Evolutionary conservation across 1,140 invertebrate genomes (phyloP), one percentile per base, ranked within the genome.

Genomic region (Leptoteleia sp.): DNA sequence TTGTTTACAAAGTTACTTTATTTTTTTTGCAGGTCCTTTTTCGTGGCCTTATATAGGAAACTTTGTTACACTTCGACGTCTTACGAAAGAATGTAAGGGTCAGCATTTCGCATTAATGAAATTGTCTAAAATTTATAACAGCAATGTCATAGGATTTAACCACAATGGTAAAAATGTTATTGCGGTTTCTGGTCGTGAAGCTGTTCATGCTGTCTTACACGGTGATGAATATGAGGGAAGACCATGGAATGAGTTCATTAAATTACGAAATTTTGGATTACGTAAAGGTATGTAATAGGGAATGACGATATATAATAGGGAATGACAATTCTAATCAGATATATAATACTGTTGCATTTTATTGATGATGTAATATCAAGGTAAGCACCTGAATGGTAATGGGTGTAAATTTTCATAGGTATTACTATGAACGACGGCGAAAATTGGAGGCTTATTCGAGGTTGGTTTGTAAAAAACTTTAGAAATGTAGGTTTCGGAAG

Each of bases 161-260:
- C 81, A 95, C 11, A 94, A 94, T 0, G 82, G 81, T n/a, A 91
- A 92, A 25, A 83, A 91, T 5, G 83, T 93, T 0, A 90, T 95
- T 0, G 91, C 93, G 0, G 92, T 94, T 0, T 91, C 91, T 22
- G 92, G 92, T 0, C 90, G 90, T 47, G 90, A 91, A 9, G 57
- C 91, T 15, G 87, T 94, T 1, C 88, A 91, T 5, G 88, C 93
- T 71, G 90, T 94, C 4, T 90, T 95, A 25, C 87, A 86, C 0
- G 87, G 90, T 9, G 92, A 93, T 31, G 93, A 93, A 3, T 96
- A 92, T 77, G 92, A 94, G 71, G 94, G 92, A 0, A 86, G 95
- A 55, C 95, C 95, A 0, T 91, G 94, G 84, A 93, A 91, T 57
- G 94, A 94, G 79, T 95, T 95, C 73, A 88, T 93, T 27, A 89